Conservation (phyloP, 2,888 invertebrate species). For the Synanthedon tipuliformis region DNA sequence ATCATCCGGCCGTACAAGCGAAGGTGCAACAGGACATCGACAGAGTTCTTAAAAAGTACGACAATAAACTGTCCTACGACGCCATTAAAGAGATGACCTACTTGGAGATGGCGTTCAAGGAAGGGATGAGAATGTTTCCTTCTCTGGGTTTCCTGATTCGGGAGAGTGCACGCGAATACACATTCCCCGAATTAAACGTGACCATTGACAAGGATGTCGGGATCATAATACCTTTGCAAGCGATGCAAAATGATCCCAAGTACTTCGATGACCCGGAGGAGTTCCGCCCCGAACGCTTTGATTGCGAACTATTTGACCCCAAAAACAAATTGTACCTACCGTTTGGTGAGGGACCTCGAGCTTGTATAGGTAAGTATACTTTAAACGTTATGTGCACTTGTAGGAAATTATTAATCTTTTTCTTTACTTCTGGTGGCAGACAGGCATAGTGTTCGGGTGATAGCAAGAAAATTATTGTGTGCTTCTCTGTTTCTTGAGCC, state of each 20-base stretch:
- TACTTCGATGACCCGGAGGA: slow-evolving; percentile 31
- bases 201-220: slow-evolving; percentile 31
- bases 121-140: slow-evolving; percentile 41
- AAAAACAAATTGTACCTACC: slow-evolving; percentile 35
- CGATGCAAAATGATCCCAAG: slow-evolving; percentile 35
- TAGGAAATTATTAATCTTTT: no score
- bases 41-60: slow-evolving; percentile 22
- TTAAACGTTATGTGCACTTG: background rate
- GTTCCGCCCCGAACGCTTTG: slow-evolving; percentile 38
- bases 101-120: slow-evolving; percentile 33
- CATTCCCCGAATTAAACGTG: slow-evolving; percentile 28
- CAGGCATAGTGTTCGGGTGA: no score
- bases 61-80: slow-evolving; percentile 30
- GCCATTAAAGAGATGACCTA: slow-evolving; percentile 38
- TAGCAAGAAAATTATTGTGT: no score
- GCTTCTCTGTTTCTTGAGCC: background rate
- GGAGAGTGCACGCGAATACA: slow-evolving; percentile 25
- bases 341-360: slow-evolving; percentile 43
- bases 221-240: slow-evolving; percentile 25
- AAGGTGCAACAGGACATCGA: slow-evolving; percentile 35
- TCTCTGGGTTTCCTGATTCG: slow-evolving; percentile 37
- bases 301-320: slow-evolving; percentile 20
- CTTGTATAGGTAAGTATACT: slow-evolving; percentile 36
- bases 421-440: no score
- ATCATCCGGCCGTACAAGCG: slow-evolving; percentile 25